Percentiles rank a stretch among this genome's conserved stretches.
Evolutionary conservation across 2,888 invertebrate species (phyloP).

Genomic region (Hirtodrosophila histrioides): DNA sequence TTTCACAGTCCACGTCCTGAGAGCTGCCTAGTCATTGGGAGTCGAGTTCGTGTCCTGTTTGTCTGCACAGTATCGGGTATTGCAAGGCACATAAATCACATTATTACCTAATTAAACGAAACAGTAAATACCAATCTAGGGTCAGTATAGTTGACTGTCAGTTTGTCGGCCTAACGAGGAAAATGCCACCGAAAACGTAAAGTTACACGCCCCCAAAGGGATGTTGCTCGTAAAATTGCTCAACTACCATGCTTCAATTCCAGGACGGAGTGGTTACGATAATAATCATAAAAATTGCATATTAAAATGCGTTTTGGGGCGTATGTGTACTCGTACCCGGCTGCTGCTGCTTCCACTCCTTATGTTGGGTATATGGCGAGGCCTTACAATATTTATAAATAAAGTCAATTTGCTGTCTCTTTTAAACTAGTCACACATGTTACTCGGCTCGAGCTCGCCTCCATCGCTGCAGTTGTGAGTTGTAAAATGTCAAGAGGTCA

Average conservation of each 20-base stretch:
- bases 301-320: constrained; percentile 64
- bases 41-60: too few species aligned
- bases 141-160: constrained; percentile 11
- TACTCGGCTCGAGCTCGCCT: constrained; percentile 36
- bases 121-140: constrained; percentile 50
- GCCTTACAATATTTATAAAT: constrained; percentile 74
- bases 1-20: constrained; percentile 2
- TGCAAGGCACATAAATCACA: constrained; percentile 55
- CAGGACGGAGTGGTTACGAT: constrained; percentile 21
- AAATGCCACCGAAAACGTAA: constrained; percentile 58
- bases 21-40: too few species aligned
- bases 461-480: constrained; percentile 20
- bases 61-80: constrained; percentile 3
- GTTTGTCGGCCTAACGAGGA: constrained; percentile 32
- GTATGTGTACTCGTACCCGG: constrained; percentile 18
- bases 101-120: constrained; percentile 64
- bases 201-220: constrained; percentile 38
- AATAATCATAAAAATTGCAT: constrained; percentile 67
- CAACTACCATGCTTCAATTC: constrained; percentile 16
- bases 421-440: constrained; percentile 76
- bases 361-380: constrained; percentile 2
- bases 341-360: constrained; percentile 1
- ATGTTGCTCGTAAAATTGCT: constrained; percentile 46
- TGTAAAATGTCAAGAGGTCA: constrained; percentile 67
- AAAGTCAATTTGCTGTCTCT: constrained; percentile 77